Evolutionary conservation across 1,140 invertebrate genomes (phyloP).

Genomic region (Pectinophora gossypiella): DNA sequence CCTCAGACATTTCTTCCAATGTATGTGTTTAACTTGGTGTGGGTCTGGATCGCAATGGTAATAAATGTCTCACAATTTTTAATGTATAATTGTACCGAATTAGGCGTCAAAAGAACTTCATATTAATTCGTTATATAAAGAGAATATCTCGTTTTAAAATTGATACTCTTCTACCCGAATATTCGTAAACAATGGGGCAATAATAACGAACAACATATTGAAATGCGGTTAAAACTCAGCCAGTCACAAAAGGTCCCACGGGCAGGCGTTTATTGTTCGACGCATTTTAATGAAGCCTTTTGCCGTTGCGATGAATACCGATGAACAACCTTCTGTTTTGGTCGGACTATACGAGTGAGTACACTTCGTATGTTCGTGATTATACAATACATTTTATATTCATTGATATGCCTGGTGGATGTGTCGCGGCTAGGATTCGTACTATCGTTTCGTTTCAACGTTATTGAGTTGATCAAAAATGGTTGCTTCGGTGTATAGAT

Average conservation of each 20-base stretch:
- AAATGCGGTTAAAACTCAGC: constrained; percentile 50
- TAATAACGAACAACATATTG: constrained; percentile 52
- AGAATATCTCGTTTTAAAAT: no score
- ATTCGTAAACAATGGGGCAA: constrained; percentile 31
- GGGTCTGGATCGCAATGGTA: no score
- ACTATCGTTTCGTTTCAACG: no score
- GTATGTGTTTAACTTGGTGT: no score
- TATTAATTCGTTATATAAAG: no score
- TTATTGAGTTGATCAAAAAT: no score
- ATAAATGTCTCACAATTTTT: no score
- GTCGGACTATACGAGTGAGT: neutral
- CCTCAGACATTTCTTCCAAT: no score
- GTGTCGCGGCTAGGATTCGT: neutral
- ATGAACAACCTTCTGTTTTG: constrained; percentile 26
- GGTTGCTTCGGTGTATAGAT: no score
- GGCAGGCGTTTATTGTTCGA: constrained; percentile 52
- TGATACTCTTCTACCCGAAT: neutral
- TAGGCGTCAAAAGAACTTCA: no score
- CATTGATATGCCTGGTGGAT: neutral
- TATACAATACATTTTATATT: neutral
- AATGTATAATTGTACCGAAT: no score
- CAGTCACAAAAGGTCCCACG: constrained; percentile 43
- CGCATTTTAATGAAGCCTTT: constrained; percentile 65
- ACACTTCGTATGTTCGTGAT: neutral
- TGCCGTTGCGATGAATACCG: constrained; percentile 48